Evolutionary conservation across 1,140 invertebrate species (phyloP).

Genomic region (Charaxes varanes): DNA sequence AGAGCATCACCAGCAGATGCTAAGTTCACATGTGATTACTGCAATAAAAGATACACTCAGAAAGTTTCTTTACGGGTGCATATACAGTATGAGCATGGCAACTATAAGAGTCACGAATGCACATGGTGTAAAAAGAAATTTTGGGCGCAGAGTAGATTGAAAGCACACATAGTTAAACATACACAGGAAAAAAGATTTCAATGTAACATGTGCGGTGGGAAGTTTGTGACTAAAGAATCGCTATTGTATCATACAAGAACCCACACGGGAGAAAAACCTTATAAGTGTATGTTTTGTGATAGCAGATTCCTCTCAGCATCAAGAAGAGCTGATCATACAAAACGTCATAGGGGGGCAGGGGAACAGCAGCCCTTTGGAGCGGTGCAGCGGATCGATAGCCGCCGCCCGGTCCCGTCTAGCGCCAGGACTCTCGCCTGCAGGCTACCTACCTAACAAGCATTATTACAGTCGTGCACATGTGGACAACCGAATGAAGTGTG

Average conservation of each 20-base stretch:
- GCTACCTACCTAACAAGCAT: too few relatives aligned
- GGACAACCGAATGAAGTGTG: too few relatives aligned
- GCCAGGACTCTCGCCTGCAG: too few relatives aligned
- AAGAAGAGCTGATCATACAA: constrained; percentile 45
- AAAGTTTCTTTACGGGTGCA: constrained; percentile 55
- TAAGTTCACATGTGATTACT: constrained; percentile 57
- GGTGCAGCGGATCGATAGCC: too few relatives aligned
- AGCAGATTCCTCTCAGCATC: constrained; percentile 47
- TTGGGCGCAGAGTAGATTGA: constrained; percentile 46
- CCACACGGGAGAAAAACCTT: constrained; percentile 71
- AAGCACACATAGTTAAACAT: constrained; percentile 65
- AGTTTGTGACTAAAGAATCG: constrained; percentile 61
- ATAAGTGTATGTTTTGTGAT: constrained; percentile 50
- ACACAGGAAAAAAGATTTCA: constrained; percentile 61
- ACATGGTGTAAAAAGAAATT: constrained; percentile 60
- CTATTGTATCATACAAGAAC: constrained; percentile 60
- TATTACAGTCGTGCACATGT: too few relatives aligned
- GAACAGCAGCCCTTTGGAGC: too few relatives aligned
- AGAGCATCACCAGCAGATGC: constrained; percentile 40
- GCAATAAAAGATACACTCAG: constrained; percentile 56
- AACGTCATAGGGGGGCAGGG: too few relatives aligned
- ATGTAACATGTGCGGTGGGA: constrained; percentile 53
- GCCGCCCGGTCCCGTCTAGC: too few relatives aligned
- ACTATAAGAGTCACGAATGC: constrained; percentile 52
- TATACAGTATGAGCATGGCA: constrained; percentile 58